phyloP scores from a whole-genome alignment of 2,888 invertebrate genomes.

The Aleiodes leptofemur region DNA sequence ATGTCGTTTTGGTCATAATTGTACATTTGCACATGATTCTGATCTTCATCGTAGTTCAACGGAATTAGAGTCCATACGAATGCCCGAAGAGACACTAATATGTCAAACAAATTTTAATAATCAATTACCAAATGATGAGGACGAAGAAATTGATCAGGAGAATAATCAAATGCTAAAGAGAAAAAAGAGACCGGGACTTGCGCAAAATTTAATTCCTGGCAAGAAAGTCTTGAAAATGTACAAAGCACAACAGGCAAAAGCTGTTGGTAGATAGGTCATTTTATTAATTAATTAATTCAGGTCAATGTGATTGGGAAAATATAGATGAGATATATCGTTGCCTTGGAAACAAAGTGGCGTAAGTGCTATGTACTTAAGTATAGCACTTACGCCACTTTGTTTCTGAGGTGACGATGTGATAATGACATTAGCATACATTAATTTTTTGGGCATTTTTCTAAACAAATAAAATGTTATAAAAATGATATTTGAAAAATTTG shows the following conservation, averaged over 20 bases:
- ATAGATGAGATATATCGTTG: too few relatives aligned
- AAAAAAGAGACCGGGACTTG: constrained; percentile 87
- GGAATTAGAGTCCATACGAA: constrained; percentile 79
- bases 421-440: too few relatives aligned
- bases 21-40: constrained; percentile 93
- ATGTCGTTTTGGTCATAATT: constrained; percentile 93
- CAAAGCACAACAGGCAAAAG: constrained; percentile 80
- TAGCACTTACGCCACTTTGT: too few relatives aligned
- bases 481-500: too few relatives aligned
- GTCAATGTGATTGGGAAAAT: background rate
- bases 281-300: constrained; percentile 33
- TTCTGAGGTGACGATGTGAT: too few relatives aligned
- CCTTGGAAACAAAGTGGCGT: too few relatives aligned
- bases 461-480: too few relatives aligned
- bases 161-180: constrained; percentile 76
- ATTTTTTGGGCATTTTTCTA: too few relatives aligned
- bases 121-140: constrained; percentile 59
- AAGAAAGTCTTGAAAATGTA: constrained; percentile 91
- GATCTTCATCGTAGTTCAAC: constrained; percentile 83
- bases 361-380: too few relatives aligned
- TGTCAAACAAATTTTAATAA: constrained; percentile 71
- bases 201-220: constrained; percentile 86
- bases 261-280: constrained; percentile 67
- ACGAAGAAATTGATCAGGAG: constrained; percentile 77
- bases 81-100: constrained; percentile 73